These are phyloP conservation scores for Eupithecia insigniata DNA, from an alignment of 2,888 invertebrate genomes.

Conservation along the genomic window DNA sequence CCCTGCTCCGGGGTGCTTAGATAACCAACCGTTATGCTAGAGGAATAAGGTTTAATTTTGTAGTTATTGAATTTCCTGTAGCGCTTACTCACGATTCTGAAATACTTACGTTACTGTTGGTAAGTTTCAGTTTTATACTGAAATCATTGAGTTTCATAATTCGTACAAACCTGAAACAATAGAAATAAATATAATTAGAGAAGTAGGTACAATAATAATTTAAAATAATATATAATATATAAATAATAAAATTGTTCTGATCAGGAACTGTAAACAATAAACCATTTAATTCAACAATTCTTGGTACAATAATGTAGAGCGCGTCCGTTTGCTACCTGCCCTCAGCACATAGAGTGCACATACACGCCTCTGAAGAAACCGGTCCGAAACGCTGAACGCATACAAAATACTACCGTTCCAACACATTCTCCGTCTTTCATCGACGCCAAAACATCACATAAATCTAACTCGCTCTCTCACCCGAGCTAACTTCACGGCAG, in stretches of 20 bases:
- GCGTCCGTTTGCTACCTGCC: constrained; percentile 66
- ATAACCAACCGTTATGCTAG: constrained; percentile 21
- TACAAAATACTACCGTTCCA: constrained; percentile 78
- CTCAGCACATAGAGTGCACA: constrained; percentile 76
- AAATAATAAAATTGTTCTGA: constrained; percentile 39
- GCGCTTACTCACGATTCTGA: constrained; percentile 32
- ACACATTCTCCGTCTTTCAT: constrained; percentile 81
- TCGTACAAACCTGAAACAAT: constrained; percentile 72
- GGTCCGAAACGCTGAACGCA: constrained; percentile 74
- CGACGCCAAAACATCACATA: constrained; percentile 79
- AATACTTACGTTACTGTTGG: constrained; percentile 44
- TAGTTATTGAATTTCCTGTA: constrained; percentile 8
- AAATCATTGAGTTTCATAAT: constrained; percentile 23
- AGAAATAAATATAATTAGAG: constrained; percentile 43
- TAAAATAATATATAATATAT: constrained; percentile 51
- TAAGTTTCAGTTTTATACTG: constrained; percentile 10
- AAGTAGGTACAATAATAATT: background rate
- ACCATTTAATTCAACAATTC: background rate
- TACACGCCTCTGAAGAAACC: constrained; percentile 82
- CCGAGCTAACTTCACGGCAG: constrained; percentile 72
- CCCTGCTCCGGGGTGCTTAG: background rate
- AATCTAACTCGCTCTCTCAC: constrained; percentile 77
- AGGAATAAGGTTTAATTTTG: constrained; percentile 11
- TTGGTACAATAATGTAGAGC: constrained; percentile 10
- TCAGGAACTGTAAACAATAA: background rate